These are phyloP conservation scores for Pardalotus punctatus DNA, from an alignment of 2,113 vertebrate genomes.

Conservation along the genomic window DNA sequence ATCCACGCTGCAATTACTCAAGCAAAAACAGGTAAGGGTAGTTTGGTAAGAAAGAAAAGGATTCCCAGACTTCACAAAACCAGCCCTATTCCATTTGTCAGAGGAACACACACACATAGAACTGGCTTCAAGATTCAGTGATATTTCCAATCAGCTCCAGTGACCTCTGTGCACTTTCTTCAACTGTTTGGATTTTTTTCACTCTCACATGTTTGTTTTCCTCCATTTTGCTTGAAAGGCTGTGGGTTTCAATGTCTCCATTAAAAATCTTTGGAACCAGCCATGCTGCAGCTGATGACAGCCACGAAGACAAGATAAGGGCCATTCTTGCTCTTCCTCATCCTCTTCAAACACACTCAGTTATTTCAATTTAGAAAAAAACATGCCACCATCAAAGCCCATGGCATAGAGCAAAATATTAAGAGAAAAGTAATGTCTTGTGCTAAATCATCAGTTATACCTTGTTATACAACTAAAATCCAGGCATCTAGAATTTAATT, in stretches of 20 bases:
- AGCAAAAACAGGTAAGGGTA: background rate
- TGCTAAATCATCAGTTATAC: background rate
- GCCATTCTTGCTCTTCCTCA: background rate
- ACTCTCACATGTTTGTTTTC: background rate
- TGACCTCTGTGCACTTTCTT: background rate
- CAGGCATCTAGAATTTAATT: background rate
- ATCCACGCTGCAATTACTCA: background rate
- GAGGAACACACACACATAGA: background rate
- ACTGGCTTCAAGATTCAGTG: background rate
- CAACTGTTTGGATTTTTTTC: background rate
- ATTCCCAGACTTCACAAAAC: background rate
- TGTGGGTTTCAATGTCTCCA: background rate
- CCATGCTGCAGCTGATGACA: background rate
- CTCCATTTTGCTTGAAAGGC: background rate
- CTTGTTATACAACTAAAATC: background rate
- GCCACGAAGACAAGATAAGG: background rate
- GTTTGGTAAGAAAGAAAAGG: background rate
- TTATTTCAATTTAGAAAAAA: background rate
- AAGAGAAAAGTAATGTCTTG: background rate
- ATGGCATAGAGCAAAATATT: background rate
- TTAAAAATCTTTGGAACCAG: background rate
- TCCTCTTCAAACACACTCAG: background rate
- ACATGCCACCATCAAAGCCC: background rate
- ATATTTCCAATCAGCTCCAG: background rate
- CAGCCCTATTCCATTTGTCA: background rate